Percentiles rank a stretch among this genome's conserved stretches.
Conservation (phyloP, 64 coral and sea anemone species). For the Porites australiensis region DNA sequence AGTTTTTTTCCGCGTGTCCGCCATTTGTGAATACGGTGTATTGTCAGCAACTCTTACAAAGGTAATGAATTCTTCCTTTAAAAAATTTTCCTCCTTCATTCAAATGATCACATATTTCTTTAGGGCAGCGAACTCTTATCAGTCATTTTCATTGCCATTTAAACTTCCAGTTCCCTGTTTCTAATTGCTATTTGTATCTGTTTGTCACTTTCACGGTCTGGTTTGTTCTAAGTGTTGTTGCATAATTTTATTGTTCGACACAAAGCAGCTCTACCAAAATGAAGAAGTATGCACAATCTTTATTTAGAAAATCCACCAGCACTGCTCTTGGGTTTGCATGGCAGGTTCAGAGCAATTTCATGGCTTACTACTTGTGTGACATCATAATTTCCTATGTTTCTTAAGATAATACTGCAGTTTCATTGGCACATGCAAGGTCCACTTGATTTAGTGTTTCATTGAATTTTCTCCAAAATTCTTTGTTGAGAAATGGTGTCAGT, state of each 20-base stretch:
- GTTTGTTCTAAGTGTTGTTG: neutral
- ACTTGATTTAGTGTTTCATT: no score
- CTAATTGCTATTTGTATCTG: neutral
- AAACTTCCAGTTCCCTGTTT: conserved; percentile 13
- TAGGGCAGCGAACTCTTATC: neutral
- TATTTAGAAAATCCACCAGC: neutral
- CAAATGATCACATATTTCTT: conserved; percentile 7
- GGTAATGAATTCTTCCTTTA: neutral
- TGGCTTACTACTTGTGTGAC: neutral
- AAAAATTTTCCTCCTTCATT: neutral
- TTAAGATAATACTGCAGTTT: no score
- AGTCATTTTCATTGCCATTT: neutral
- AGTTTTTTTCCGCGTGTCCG: no score
- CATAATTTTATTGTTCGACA: neutral
- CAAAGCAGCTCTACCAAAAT: neutral
- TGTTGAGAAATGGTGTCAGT: no score
- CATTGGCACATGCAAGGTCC: no score
- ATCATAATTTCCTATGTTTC: no score
- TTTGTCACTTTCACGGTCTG: neutral
- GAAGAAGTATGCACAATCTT: neutral
- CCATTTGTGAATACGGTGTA: no score
- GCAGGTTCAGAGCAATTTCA: neutral
- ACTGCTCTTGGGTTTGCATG: neutral
- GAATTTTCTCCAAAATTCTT: no score
- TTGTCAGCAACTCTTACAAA: neutral